Evolutionary conservation across 2,113 vertebrate species (phyloP), one percentile per base, ranked within the genome.

Genomic region (Alces alces): DNA sequence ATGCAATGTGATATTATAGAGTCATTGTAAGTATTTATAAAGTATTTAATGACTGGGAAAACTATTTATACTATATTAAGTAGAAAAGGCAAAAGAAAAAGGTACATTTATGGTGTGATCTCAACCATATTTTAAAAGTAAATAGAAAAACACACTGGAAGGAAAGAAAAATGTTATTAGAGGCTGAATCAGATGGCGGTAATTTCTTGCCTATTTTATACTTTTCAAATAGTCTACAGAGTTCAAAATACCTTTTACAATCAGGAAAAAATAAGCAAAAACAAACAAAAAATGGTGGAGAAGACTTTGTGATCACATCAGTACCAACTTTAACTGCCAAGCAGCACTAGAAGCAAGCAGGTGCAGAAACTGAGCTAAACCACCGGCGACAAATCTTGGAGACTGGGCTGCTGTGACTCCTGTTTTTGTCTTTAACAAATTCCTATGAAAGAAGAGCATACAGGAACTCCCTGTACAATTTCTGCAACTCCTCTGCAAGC

Each of bases 11-110:
- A 19, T 83, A 94, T 47, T 95, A 97, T 43, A 86, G 8, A 73
- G 79, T 43, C 80, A 92, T 0, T 50, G 45, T 89, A 96, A 89
- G 95, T 90, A 96, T 92, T 90, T 92, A 96, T 45, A 11, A 92
- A 86, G 43, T 78, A 86, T 70, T 96, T 96, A 95, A 95, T 61
- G 39, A 96, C 23, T 82, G 86, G 16, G 27, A 97, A 97, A 97
- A 79, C 7, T 50, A 95, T 4, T 90, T 90, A 91, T 45, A 47
- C 60, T 93, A 86, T 52, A n/a, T 30, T 91, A 94, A 95, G 33
- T 66, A 27, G 39, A 64, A 96, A 96, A 79, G 50, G 45, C n/a
- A 92, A 52, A 92, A 84, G 84, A 94, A 96, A 80, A 93, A 87
- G 82, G 28, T 70, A 17, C 28, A 80, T 91, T 90, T 91, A 84